Conservation (phyloP, 1,140 invertebrate genomes). For the Probaryconus sp. region DNA sequence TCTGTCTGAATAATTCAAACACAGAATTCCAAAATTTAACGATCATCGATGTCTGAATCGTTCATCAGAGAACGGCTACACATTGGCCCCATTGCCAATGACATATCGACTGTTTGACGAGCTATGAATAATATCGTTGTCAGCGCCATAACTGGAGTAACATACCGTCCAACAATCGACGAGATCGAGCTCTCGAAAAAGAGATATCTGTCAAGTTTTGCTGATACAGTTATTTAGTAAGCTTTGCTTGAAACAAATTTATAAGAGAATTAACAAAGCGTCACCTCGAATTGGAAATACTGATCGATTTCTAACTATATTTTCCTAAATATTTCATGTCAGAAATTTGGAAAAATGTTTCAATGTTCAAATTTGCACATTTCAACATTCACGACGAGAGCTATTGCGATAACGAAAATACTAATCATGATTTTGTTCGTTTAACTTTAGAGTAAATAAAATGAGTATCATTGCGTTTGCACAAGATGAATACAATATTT, state of each 20-base stretch:
- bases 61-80: constrained; percentile 41
- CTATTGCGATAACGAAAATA: too few species aligned
- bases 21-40: constrained; percentile 64
- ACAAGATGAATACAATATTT: too few species aligned
- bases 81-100: constrained; percentile 44
- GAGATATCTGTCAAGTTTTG: constrained; percentile 43
- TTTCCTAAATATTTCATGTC: constrained; percentile 8
- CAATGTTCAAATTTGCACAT: background rate
- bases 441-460: too few species aligned
- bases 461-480: too few species aligned
- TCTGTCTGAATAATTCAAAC: constrained; percentile 61
- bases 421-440: too few species aligned
- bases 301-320: constrained; percentile 17
- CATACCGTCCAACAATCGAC: constrained; percentile 30
- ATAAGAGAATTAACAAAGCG: constrained; percentile 34
- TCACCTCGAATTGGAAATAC: background rate
- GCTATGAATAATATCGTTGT: constrained; percentile 70
- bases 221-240: constrained; percentile 52
- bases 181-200: constrained; percentile 7
- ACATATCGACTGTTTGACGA: constrained; percentile 63
- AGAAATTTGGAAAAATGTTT: constrained; percentile 1
- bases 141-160: constrained; percentile 52
- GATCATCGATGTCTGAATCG: constrained; percentile 70
- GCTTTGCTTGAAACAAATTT: constrained; percentile 28
- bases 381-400: background rate